Evolutionary conservation across 1,140 invertebrate genomes (phyloP).

Genomic region (Meteorus sp.): DNA sequence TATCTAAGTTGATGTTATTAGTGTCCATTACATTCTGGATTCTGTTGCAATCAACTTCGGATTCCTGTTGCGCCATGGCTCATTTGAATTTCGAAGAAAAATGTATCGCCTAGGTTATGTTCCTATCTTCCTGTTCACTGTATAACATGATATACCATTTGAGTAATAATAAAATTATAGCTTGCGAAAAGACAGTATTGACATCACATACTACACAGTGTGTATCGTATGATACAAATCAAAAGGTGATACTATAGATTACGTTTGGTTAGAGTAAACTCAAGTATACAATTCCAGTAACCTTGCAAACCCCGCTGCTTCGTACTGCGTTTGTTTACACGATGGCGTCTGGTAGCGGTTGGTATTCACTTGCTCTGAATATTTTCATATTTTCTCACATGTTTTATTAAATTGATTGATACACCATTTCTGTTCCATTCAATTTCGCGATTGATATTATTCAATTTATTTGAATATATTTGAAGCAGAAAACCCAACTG

Average conservation of each 20-base stretch:
- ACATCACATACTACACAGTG: too few species aligned
- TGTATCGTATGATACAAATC: too few species aligned
- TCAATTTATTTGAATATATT: constrained; percentile 9
- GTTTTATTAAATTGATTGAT: not conserved
- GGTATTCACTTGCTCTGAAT: not conserved
- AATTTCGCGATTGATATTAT: constrained; percentile 1
- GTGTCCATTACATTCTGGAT: constrained; percentile 45
- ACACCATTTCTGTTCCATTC: not conserved
- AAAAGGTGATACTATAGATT: too few species aligned
- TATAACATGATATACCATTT: not conserved
- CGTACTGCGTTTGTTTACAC: constrained; percentile 31
- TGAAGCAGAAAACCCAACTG: constrained; percentile 28
- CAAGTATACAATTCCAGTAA: too few species aligned
- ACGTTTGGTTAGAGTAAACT: too few species aligned
- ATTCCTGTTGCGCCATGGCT: constrained; percentile 39
- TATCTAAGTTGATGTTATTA: constrained; percentile 57
- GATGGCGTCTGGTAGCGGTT: constrained; percentile 31
- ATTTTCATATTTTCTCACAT: not conserved
- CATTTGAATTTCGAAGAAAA: constrained; percentile 16
- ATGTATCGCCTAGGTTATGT: constrained; percentile 12
- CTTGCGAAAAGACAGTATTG: too few species aligned
- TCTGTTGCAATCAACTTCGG: constrained; percentile 41
- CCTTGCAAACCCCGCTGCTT: too few species aligned
- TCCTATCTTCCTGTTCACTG: not conserved
- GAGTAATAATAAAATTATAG: not conserved